Base-by-base conservation (phyloP, 2,797 vertebrate species). In the Myotis pilosus region DNA sequence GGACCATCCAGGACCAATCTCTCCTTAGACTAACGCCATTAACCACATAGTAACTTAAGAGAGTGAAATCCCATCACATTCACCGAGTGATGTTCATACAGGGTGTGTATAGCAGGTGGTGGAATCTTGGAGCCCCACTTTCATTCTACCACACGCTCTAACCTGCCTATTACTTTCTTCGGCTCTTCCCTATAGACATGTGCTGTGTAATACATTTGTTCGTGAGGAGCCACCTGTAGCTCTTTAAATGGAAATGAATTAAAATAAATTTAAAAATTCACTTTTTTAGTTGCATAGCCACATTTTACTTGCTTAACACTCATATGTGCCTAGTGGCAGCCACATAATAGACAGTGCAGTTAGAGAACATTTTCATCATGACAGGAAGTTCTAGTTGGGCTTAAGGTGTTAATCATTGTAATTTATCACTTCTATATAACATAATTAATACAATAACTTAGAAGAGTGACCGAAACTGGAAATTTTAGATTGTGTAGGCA, bases 181-280 rank as follows among this genome's bases (percentile, higher is more conserved):
- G 51, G 19, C 16, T 41, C 53, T 51, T 87, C 49, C n/a, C 23
- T 47, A 22, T 78, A 76, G n/a, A 64, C 4, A 12, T 44, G 8
- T 19, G 30, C 15, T 72, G 8, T 68, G 16, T 69, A 38, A 71
- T 23, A 15, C 13, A 17, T 38, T 33, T 17, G 25, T 33, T 41
- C 38, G 25, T 6, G 12, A 83, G 13, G 8, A 87, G 19, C 23
- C 22, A 62, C 5, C 23, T 8, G 55, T n/a, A 9, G 15, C 10
- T 85, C 28, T 49, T 92, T 87, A 12, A 7, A 76, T 17, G 0
- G 5, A 92, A 91, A 82, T 86, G 9, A 85, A 90, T 79, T 51
- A 84, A 57, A 79, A 71, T 57, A 44, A 57, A 66, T 76, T 51
- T 75, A 72, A 53, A 36, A 88, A 55, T 71, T 81, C 1, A 38